Evolutionary conservation across 2,797 vertebrate species (phyloP).

Genomic region (Danio choprae): DNA sequence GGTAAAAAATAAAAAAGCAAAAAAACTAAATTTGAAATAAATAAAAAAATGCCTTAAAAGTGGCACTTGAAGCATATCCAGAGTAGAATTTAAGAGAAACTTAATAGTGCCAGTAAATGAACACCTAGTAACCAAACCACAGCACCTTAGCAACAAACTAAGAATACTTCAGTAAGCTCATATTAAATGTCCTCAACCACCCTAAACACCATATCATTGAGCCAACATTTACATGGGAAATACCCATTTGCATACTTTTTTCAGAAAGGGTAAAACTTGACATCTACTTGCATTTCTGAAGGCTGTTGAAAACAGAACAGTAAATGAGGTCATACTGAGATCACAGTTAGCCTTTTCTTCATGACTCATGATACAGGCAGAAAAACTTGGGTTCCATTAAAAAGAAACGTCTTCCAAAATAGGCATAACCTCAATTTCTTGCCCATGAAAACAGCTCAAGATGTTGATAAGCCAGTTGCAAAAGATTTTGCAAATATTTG

Average conservation of each 20-base stretch:
- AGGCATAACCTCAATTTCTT: slow-evolving; percentile 11
- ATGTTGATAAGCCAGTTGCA: slow-evolving; percentile 62
- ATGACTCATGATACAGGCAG: slow-evolving; percentile 34
- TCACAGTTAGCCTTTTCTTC: slow-evolving; percentile 23
- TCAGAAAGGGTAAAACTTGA: slow-evolving; percentile 1
- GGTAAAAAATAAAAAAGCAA: too few species aligned
- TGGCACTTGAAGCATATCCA: not conserved
- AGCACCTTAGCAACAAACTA: slow-evolving; percentile 3
- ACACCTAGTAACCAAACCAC: not conserved
- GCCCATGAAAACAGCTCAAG: slow-evolving; percentile 23
- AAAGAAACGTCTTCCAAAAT: slow-evolving; percentile 34
- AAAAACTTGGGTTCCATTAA: not conserved
- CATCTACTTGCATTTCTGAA: not conserved
- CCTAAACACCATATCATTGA: not conserved
- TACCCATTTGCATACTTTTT: not conserved
- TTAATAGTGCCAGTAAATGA: not conserved
- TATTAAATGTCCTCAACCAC: not conserved
- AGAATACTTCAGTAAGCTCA: not conserved
- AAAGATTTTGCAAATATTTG: slow-evolving; percentile 49
- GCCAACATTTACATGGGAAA: not conserved
- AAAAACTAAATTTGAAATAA: not conserved
- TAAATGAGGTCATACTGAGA: slow-evolving; percentile 34
- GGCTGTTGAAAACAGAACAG: not conserved
- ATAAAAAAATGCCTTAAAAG: not conserved
- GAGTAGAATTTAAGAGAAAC: not conserved